These are phyloP conservation scores for Rhinogobio ventralis DNA, from an alignment of 2,797 vertebrate genomes.

Conservation along the genomic window DNA sequence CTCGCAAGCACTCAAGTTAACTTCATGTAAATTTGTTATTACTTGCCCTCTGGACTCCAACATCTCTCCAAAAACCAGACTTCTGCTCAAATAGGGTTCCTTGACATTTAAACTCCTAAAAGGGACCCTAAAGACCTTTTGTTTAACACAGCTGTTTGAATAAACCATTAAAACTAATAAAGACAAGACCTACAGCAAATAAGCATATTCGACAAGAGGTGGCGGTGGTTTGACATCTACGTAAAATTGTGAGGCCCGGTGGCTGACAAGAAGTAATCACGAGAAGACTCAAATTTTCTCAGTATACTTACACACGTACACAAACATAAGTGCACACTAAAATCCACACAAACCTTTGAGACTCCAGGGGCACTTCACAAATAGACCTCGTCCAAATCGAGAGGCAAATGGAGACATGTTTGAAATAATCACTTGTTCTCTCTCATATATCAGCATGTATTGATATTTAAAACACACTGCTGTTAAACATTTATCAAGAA, in stretches of 20 bases:
- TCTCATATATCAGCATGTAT: background rate
- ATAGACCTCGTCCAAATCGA: background rate
- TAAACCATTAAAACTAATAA: slow-evolving; percentile 40
- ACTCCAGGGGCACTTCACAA: slow-evolving; percentile 13
- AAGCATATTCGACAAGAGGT: background rate
- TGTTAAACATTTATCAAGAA: slow-evolving; percentile 7
- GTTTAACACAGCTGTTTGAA: slow-evolving; percentile 32
- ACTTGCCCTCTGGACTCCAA: slow-evolving; percentile 45
- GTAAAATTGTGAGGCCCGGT: slow-evolving; percentile 7
- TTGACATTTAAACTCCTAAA: slow-evolving; percentile 28
- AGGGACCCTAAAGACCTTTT: slow-evolving; percentile 3
- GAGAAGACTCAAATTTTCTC: background rate
- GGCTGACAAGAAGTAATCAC: background rate
- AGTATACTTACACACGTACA: background rate
- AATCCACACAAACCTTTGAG: background rate
- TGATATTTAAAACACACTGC: slow-evolving; percentile 8
- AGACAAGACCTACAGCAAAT: slow-evolving; percentile 41
- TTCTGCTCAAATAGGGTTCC: slow-evolving; percentile 44
- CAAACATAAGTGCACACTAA: background rate
- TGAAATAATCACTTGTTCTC: slow-evolving; percentile 10
- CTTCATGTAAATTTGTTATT: slow-evolving; percentile 57
- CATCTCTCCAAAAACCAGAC: slow-evolving; percentile 39
- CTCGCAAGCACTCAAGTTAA: slow-evolving; percentile 49
- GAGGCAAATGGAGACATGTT: slow-evolving; percentile 1
- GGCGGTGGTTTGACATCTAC: slow-evolving; percentile 1